Base-by-base conservation (phyloP, 1,140 invertebrate genomes). In the Sesamia nonagrioides region DNA sequence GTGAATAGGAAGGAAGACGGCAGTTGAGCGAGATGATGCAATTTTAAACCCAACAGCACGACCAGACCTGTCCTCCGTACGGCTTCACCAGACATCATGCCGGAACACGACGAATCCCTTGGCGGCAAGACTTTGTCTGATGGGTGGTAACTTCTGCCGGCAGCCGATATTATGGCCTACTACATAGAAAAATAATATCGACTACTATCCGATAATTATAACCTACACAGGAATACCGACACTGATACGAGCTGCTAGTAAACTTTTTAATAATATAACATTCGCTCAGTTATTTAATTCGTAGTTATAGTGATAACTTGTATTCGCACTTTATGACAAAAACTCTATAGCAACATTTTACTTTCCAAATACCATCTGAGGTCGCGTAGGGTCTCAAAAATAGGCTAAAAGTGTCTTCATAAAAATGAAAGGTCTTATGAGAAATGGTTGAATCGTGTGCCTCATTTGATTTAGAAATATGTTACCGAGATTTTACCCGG, bases 361-460 rank as follows among this genome's bases (percentile, higher is more conserved):
- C 37, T 66, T 40, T 18, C n/a, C 18, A 66, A 66, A 17, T 66
- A 27, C 3, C 3, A 42, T 66, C 17, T 7, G n/a, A 18, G 33
- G 56, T n/a, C 56, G 13, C 56, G 13, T 11, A 42, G 61, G 37
- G 61, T 11, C 61, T 42, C 17, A 42, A 66, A 42, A 66, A 42
- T 56, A 56, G 1, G 27, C 42, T 66, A 66, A 45, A 66, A 66
- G 8, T 66, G 61, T 66, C 61, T 66, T 66, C 61, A 66, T 66
- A 66, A 66, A 27, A 45, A 66, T 42, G 37, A 33, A 33, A 58
- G 54, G 61, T 66, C 61, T 66, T 18, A 42, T 66, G 61, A 66
- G 21, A 42, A 66, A 66, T 66, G 37, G 37, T 17, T 42, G 61
- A 45, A 66, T 66, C 61, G 61, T 66, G 61, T 66, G 18, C 37